Conservation (phyloP, 1,140 invertebrate species). For the Anastrepha obliqua region DNA sequence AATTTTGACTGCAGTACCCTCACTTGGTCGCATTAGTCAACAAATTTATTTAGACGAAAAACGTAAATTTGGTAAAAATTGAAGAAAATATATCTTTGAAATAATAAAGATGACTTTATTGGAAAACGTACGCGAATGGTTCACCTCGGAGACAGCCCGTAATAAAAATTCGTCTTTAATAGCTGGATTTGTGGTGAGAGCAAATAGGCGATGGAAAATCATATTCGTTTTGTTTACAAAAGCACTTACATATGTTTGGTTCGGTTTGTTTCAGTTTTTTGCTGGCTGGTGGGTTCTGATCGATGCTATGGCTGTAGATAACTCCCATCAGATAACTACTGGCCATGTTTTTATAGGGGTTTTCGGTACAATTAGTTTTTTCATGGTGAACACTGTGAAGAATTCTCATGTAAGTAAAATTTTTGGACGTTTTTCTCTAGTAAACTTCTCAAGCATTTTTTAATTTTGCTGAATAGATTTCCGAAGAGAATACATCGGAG, state of each 20-base stretch:
- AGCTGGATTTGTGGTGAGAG: constrained; percentile 87
- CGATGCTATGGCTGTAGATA: constrained; percentile 89
- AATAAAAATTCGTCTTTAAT: constrained; percentile 89
- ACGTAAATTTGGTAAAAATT: background rate
- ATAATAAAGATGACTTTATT: constrained; percentile 64
- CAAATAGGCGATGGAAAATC: constrained; percentile 8
- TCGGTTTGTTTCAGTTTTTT: constrained; percentile 82
- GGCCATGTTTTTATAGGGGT: constrained; percentile 96
- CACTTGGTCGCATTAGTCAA: constrained; percentile 51
- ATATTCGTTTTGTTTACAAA: constrained; percentile 56
- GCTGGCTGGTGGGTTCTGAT: constrained; percentile 98
- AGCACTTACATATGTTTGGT: constrained; percentile 10
- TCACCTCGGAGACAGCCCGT: constrained; percentile 79
- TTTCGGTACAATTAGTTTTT: constrained; percentile 92
- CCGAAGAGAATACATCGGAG: constrained; percentile 69
- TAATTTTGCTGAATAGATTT: constrained; percentile 61
- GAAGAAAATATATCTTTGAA: background rate
- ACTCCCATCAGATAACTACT: constrained; percentile 77
- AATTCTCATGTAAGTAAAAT: constrained; percentile 86
- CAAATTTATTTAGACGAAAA: constrained; percentile 31
- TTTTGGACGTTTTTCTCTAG: background rate
- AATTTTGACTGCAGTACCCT: background rate
- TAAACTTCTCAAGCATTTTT: constrained; percentile 47
- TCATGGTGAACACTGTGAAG: constrained; percentile 98
- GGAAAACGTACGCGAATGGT: constrained; percentile 64